These are phyloP conservation scores for Drosophila robusta DNA, from an alignment of 2,888 invertebrate species.

Conservation along the genomic window DNA sequence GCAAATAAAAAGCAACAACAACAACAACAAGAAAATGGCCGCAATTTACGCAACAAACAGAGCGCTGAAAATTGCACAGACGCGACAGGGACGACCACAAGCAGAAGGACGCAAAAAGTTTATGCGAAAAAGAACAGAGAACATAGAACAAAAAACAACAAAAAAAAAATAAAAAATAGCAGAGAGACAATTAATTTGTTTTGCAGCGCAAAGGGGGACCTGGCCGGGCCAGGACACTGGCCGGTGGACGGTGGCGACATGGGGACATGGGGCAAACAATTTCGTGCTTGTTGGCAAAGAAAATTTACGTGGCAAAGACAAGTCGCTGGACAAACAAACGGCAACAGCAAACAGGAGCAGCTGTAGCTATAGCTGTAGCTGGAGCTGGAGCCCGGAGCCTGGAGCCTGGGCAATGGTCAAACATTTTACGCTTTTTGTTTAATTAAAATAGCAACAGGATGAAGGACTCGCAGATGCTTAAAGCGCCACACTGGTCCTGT, in stretches of 20 bases:
- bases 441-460: conserved; percentile 72
- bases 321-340: conserved; percentile 53
- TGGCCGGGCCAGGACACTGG: conserved; percentile 15
- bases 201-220: conserved; percentile 46
- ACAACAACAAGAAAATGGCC: conserved; percentile 36
- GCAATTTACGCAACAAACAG: conserved; percentile 73
- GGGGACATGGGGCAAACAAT: conserved; percentile 63
- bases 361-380: conserved; percentile 3
- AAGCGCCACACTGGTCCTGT: conserved; percentile 12
- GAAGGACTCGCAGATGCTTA: conserved; percentile 7
- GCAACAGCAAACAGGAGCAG: conserved; percentile 5
- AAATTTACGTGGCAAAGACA: conserved; percentile 79
- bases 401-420: conserved; percentile 61
- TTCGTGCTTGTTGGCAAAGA: conserved; percentile 78
- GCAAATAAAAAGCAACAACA: conserved; percentile 50
- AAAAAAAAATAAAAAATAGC: conserved; percentile 9
- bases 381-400: background rate
- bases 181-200: conserved; percentile 78
- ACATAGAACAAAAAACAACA: conserved; percentile 6
- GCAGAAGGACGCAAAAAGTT: conserved; percentile 57
- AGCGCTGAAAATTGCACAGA: conserved; percentile 64
- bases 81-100: conserved; percentile 31
- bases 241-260: conserved; percentile 32
- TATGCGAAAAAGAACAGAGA: conserved; percentile 42
- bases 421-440: conserved; percentile 80